Conservation (phyloP, 2,888 invertebrate genomes). For the Patella pellucida region DNA sequence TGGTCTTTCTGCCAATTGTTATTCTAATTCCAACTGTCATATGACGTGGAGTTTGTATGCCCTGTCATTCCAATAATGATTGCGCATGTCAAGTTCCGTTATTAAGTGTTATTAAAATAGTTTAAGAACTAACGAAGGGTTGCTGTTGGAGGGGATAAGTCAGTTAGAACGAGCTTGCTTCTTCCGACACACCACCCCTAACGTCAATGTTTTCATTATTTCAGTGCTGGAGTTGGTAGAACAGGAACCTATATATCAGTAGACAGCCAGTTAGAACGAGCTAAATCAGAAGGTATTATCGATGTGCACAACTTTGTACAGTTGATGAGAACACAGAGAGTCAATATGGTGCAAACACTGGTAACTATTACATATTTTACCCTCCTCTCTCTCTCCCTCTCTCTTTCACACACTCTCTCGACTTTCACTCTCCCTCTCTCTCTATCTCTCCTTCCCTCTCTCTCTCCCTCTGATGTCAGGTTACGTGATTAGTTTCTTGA, state of each 20-base stretch:
- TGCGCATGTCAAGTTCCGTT: too few species aligned
- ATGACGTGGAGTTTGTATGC: too few species aligned
- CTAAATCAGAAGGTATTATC: conserved; percentile 65
- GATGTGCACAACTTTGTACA: conserved; percentile 68
- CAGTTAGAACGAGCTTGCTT: too few species aligned
- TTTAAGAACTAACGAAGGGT: too few species aligned
- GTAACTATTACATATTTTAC: conserved; percentile 38
- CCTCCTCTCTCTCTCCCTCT: neutral
- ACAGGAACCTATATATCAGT: conserved; percentile 69
- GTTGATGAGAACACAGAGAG: conserved; percentile 65
- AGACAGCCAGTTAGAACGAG: conserved; percentile 67
- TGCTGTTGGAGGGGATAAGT: too few species aligned
- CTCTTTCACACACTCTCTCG: conserved; percentile 15
- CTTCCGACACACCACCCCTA: too few species aligned
- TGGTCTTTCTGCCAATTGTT: too few species aligned
- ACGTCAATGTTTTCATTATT: conserved; percentile 15
- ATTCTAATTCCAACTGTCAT: too few species aligned
- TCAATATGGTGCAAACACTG: conserved; percentile 70
- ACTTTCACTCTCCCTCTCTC: too few species aligned
- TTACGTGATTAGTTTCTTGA: neutral
- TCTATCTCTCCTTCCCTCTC: conserved; percentile 12
- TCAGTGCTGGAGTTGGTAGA: conserved; percentile 69
- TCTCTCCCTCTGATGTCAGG: conserved; percentile 10
- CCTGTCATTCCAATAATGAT: too few species aligned
- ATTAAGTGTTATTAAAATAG: too few species aligned